These are phyloP conservation scores for Fratercula arctica DNA, from an alignment of 2,797 vertebrate genomes.

Conservation along the genomic window DNA sequence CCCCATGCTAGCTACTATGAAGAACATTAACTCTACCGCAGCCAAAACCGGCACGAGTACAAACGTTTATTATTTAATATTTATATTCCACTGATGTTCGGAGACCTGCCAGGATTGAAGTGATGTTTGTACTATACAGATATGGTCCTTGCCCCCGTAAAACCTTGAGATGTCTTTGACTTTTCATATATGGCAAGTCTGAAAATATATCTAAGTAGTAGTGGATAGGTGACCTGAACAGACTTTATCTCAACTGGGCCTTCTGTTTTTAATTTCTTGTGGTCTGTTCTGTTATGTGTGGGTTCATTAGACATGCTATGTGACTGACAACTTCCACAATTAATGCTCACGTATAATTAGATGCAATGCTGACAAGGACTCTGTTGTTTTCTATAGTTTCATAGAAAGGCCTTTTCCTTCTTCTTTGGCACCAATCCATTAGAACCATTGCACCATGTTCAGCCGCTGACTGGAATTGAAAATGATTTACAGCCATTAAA, in stretches of 20 bases:
- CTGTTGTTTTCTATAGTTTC: conserved; percentile 41
- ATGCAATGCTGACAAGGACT: conserved; percentile 34
- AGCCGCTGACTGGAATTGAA: not conserved
- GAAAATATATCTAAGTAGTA: not conserved
- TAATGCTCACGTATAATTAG: not conserved
- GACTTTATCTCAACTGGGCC: not conserved
- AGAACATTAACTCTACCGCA: not conserved
- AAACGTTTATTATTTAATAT: not conserved
- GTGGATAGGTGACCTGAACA: not conserved
- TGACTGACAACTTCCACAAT: not conserved
- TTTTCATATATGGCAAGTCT: not conserved
- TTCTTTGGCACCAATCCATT: not conserved
- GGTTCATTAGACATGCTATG: not conserved
- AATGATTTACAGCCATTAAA: not conserved
- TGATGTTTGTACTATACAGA: not conserved
- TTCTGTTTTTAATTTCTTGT: not conserved
- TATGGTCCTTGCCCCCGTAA: not conserved
- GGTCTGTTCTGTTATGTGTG: not conserved
- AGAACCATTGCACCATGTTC: not conserved
- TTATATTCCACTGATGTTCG: not conserved
- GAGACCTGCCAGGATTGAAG: not conserved
- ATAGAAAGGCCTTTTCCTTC: not conserved
- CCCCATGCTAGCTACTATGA: not conserved
- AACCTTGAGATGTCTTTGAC: not conserved
- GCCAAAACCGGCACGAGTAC: not conserved